These are phyloP conservation scores for Melipona beecheii DNA, from an alignment of 2,888 invertebrate genomes.

Conservation along the genomic window DNA sequence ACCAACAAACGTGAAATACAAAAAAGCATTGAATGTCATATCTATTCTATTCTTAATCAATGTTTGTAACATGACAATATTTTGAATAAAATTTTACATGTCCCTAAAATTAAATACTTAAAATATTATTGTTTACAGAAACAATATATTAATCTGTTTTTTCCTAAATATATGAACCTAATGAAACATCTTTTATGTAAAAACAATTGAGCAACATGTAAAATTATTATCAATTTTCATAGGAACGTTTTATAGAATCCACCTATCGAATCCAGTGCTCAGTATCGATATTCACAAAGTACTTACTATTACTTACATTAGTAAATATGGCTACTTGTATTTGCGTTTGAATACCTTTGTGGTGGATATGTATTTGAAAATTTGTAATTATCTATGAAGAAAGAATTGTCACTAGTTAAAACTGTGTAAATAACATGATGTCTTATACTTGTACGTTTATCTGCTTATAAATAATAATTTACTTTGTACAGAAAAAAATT, in stretches of 20 bases:
- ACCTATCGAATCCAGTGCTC: not conserved
- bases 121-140: not conserved
- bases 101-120: constrained; percentile 2
- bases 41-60: too few relatives aligned
- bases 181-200: not conserved
- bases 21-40: too few relatives aligned
- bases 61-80: too few relatives aligned
- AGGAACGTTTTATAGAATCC: constrained; percentile 4
- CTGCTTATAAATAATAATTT: constrained; percentile 1
- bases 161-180: not conserved
- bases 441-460: constrained; percentile 35
- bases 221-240: not conserved
- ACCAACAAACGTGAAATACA: too few relatives aligned
- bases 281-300: not conserved
- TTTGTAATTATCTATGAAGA: not conserved
- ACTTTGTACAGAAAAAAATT: not conserved
- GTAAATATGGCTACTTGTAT: constrained; percentile 14
- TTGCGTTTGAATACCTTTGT: not conserved
- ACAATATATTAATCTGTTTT: not conserved
- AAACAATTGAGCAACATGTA: not conserved
- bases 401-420: not conserved
- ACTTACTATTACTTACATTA: not conserved
- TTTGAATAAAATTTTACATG: not conserved
- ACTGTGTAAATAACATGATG: constrained; percentile 29
- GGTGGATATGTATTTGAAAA: not conserved